Base-by-base conservation (phyloP, 2,797 vertebrate species). In the Chromobotia macracanthus region DNA sequence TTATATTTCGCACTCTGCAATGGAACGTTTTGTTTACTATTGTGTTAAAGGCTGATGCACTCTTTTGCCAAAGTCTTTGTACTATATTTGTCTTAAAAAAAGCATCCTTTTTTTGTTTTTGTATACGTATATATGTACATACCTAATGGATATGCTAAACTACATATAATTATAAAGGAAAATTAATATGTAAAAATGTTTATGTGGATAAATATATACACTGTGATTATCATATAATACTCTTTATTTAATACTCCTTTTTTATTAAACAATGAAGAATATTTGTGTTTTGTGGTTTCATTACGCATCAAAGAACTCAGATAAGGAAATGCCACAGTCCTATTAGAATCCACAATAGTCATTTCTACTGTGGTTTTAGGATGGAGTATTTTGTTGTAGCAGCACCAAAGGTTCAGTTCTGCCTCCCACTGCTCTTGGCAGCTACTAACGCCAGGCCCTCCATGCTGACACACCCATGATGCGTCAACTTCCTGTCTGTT, bases 211-310 rank as follows among this genome's bases (percentile, higher is more conserved):
- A 88, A 92, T 92, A 89, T 85, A 83, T 87, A 84, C 91, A 90
- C 86, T 90, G 89, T 90, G 88, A 90, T 91, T 88, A 90, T 90
- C 87, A 86, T 77, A 83, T 85, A 72, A 81, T 89, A 84, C 90
- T 86, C 87, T 93, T 92, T 93, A 94, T 94, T 94, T 94, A 94
- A 95, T 94, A 92, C 88, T 84, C 87, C 91, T 94, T 95, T 80
- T 86, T 86, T 83, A 85, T 80, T 85, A 88, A 88, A 89, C 67
- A 70, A 21, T 83, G 75, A 64, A 18, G 19, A 77, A 76, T 71
- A 5, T 10, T 9, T 44, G 19, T 50, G 12, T 56, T 76, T 75
- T 25, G n/a, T 67, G 21, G 5, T 60, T 55, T 63, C 55, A 18
- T 58, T 78, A 25, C 18, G 3, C 46, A 12, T 41, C 21, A 13